These are phyloP conservation scores for Bombus fervidus DNA, from an alignment of 1,140 invertebrate genomes.

Conservation along the genomic window DNA sequence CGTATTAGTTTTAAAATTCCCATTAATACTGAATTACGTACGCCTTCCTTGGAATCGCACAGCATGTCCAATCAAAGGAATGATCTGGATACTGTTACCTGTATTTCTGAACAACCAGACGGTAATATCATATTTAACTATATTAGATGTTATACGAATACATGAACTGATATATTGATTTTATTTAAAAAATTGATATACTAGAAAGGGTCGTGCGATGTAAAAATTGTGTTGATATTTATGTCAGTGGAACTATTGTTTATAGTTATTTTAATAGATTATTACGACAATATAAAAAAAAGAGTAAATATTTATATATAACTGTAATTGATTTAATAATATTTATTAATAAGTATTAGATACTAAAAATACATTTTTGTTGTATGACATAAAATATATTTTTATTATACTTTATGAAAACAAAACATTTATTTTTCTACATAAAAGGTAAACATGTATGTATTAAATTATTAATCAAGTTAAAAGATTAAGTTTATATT, in stretches of 20 bases:
- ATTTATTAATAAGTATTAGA: neutral
- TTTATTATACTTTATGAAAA: neutral
- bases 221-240: constrained; percentile 22
- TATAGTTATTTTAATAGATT: constrained; percentile 2
- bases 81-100: constrained; percentile 61
- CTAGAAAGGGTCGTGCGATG: neutral
- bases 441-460: neutral
- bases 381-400: neutral
- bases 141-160: constrained; percentile 7
- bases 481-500: neutral
- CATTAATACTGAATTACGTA: constrained; percentile 50
- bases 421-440: neutral
- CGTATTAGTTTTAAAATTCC: constrained; percentile 29
- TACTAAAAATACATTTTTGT: neutral
- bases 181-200: constrained; percentile 1
- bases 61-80: constrained; percentile 67
- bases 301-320: neutral
- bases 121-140: constrained; percentile 57
- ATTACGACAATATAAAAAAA: neutral
- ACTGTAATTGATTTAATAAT: neutral
- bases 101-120: constrained; percentile 63
- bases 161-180: neutral
- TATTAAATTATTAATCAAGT: neutral
- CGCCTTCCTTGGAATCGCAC: constrained; percentile 45
- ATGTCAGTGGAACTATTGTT: constrained; percentile 22